phyloP scores from a whole-genome alignment of 1,140 invertebrate genomes.

The Hyposmocoma kahamanoa region DNA sequence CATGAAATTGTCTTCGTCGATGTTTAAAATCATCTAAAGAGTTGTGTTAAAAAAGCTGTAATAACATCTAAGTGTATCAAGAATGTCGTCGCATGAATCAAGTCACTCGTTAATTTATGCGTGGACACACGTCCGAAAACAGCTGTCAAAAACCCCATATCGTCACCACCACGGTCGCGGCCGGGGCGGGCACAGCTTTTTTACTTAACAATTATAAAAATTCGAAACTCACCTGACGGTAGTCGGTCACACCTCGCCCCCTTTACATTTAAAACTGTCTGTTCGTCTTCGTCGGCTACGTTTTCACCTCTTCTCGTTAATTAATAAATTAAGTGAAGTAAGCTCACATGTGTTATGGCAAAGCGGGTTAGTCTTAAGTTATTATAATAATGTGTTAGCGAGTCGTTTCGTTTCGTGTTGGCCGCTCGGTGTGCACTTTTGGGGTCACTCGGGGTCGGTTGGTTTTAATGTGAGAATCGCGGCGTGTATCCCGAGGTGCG shows the following conservation, averaged over 20 bases:
- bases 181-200: background rate
- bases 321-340: conserved; percentile 32
- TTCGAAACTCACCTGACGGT: conserved; percentile 40
- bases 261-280: conserved; percentile 43
- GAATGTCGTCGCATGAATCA: too few species aligned
- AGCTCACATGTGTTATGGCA: conserved; percentile 45
- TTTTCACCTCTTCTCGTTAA: conserved; percentile 39
- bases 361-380: conserved; percentile 38
- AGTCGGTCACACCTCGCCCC: conserved; percentile 15
- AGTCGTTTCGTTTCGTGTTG: conserved; percentile 52
- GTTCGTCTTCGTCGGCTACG: conserved; percentile 15
- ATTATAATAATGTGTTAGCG: conserved; percentile 31
- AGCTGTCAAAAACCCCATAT: conserved; percentile 20
- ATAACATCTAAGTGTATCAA: too few species aligned
- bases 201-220: background rate
- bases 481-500: conserved; percentile 16
- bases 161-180: background rate
- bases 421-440: conserved; percentile 42
- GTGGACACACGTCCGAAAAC: conserved; percentile 19
- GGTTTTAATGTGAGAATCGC: conserved; percentile 29
- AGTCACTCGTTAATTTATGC: conserved; percentile 28
- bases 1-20: too few species aligned
- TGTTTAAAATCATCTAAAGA: too few species aligned
- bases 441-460: conserved; percentile 53
- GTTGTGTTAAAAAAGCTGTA: too few species aligned